A percentile compares a stretch with the other conserved stretches of the same genome.
These are phyloP conservation scores for Machimus atricapillus DNA, from an alignment of 2,888 invertebrate genomes.

Conservation along the genomic window DNA sequence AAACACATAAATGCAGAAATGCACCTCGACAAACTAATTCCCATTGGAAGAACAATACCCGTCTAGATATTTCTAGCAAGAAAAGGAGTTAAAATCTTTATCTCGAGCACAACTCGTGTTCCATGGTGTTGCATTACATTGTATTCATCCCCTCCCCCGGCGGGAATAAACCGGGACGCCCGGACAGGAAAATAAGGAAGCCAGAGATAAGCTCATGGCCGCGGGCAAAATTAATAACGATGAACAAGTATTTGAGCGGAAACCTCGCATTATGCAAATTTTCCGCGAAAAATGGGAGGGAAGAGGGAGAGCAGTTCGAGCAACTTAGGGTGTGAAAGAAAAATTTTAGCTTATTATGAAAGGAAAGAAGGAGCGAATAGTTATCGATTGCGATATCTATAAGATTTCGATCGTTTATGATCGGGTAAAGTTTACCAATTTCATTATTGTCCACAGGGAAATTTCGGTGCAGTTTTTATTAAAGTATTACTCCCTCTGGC, in stretches of 20 bases:
- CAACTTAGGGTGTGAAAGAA: not conserved
- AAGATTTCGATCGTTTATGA: not conserved
- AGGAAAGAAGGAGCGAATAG: too few species aligned
- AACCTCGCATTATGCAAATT: constrained; percentile 1
- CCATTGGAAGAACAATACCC: not conserved
- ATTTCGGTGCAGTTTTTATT: not conserved
- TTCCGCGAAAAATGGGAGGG: not conserved
- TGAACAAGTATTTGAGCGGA: not conserved
- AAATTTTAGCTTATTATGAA: not conserved
- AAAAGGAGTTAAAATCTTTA: not conserved
- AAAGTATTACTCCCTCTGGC: not conserved
- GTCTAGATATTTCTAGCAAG: not conserved
- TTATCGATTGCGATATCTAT: not conserved
- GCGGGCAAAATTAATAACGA: not conserved
- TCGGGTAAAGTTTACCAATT: not conserved
- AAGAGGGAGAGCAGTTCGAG: not conserved
- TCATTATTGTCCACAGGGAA: not conserved
- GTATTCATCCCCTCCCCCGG: not conserved
- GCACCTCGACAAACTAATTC: not conserved
- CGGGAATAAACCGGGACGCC: not conserved
- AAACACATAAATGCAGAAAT: not conserved
- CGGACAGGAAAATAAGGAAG: not conserved
- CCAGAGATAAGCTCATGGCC: not conserved
- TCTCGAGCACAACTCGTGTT: not conserved
- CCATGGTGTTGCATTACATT: not conserved